phyloP scores from a whole-genome alignment of 2,797 vertebrate species.

The Botia kubotai region DNA sequence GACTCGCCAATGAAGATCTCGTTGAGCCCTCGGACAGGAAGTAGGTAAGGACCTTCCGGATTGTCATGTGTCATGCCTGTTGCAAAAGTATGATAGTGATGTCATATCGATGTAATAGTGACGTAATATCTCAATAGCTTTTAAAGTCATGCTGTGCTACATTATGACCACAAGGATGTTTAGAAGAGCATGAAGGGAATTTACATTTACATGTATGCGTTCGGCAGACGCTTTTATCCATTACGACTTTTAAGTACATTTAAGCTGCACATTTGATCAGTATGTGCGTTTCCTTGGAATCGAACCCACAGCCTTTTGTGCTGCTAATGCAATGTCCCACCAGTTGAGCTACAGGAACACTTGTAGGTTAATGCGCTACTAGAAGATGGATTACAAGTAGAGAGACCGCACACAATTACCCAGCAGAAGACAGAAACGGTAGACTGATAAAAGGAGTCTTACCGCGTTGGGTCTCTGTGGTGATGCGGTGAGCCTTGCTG shows the following conservation, averaged over 20 bases:
- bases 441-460: constrained; percentile 37
- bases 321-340: too few species aligned
- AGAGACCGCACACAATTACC: neutral
- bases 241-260: too few species aligned
- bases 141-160: too few species aligned
- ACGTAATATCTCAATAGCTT: neutral
- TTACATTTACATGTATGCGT: too few species aligned
- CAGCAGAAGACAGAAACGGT: constrained; percentile 14
- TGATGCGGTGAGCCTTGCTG: constrained; percentile 86
- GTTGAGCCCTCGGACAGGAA: constrained; percentile 92
- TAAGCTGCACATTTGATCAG: too few species aligned
- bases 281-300: too few species aligned
- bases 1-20: constrained; percentile 99
- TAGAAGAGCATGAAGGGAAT: too few species aligned
- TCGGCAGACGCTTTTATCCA: too few species aligned
- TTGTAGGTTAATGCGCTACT: neutral
- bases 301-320: too few species aligned
- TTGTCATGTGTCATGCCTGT: constrained; percentile 69
- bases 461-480: constrained; percentile 69
- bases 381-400: neutral
- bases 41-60: constrained; percentile 82
- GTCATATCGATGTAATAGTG: neutral
- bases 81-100: neutral
- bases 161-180: too few species aligned
- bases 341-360: too few species aligned